Percentiles rank a stretch among this genome's conserved stretches.
Conservation (phyloP, 2,113 vertebrate species). For the Eudyptes chrysolophus region DNA sequence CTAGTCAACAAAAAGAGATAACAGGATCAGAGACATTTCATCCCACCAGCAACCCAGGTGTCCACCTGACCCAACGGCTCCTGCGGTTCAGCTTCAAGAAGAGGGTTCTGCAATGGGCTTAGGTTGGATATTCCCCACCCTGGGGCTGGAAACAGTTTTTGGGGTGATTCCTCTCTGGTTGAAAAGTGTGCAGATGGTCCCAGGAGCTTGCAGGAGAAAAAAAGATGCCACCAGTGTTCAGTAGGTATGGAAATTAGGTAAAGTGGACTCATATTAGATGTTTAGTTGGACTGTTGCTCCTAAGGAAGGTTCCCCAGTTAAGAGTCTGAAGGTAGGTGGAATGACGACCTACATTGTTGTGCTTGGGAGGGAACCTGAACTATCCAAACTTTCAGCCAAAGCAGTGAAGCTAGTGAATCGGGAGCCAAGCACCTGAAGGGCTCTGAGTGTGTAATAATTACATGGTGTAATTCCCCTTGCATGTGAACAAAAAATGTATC, state of each 20-base stretch:
- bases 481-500: background rate
- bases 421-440: background rate
- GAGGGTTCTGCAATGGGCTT: background rate
- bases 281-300: background rate
- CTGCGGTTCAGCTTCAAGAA: background rate
- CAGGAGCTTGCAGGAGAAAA: background rate
- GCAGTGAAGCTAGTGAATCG: background rate
- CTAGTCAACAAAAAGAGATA: background rate
- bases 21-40: background rate
- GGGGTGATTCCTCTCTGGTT: background rate
- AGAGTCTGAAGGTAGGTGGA: background rate
- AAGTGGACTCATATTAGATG: fast-evolving
- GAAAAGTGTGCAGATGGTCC: background rate
- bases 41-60: background rate
- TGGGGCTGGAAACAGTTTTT: background rate
- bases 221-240: background rate
- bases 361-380: background rate
- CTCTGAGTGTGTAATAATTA: background rate
- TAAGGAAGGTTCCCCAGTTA: background rate
- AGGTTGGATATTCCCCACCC: background rate
- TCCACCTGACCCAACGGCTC: background rate
- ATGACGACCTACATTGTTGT: background rate
- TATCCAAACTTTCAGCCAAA: background rate
- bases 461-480: background rate
- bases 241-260: background rate